Evolutionary conservation across 2,888 invertebrate genomes (phyloP), one percentile per base, ranked within the genome.

Genomic region (Cantharis rustica): DNA sequence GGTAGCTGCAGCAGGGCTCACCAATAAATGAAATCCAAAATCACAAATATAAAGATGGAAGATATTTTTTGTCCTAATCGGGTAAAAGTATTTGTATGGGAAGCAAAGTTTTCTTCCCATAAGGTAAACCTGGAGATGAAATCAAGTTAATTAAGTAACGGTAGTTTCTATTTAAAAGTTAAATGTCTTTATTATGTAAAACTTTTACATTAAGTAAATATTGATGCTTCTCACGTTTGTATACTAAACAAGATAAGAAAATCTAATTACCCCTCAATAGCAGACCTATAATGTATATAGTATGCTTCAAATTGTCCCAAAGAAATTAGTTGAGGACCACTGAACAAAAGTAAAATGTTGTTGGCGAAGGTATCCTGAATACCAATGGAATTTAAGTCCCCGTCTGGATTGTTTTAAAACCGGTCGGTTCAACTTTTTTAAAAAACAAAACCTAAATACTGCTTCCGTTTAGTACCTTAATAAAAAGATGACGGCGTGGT

Each of bases 371-470:
- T n/a, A 47, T 47, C 47, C 47, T 47, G 47, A 47, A 47, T 47
- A 7, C 7, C n/a, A 47, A 47, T 47, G 47, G 47, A 47, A 47
- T 47, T 47, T 47, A 47, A n/a, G 47, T n/a, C 47, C 9, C n/a
- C n/a, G 47, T 47, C 47, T 9, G 47, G n/a, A 47, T 47, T 47
- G 47, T 47, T 47, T 47, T 47, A 47, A 66, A 70, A 63, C 13
- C 17, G 16, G 71, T 71, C 75, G 71, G 71, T 75, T 47, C 15
- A 7, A 47, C 47, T 47, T 20, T 20, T 61, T 68, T 68, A 23
- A 61, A 75, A 75, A 75, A 75, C 68, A 71, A 75, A 75, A 61
- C 71, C 63, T 47, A 70, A 71, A 68, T 69, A 69, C 47, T 70
- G 64, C 69, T 76, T 76, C 76, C 76, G 72, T 76, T 72, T 76